Evolutionary conservation across 2,797 vertebrate genomes (phyloP).

Genomic region (Huso huso): DNA sequence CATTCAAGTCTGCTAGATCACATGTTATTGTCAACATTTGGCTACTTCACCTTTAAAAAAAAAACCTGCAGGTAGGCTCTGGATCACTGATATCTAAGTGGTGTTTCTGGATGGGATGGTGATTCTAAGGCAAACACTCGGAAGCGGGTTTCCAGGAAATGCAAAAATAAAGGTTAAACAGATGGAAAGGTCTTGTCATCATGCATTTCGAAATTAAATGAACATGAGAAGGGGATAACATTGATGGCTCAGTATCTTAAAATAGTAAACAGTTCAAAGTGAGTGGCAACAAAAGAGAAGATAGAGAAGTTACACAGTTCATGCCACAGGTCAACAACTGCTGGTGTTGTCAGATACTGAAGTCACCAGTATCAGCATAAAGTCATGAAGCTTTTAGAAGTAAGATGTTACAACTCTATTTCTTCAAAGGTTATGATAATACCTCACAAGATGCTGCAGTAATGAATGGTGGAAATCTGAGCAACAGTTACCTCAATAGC

Average conservation of each 20-base stretch:
- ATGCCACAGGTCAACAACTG: constrained; percentile 56
- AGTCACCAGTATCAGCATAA: constrained; percentile 51
- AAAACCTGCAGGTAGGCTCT: constrained; percentile 20
- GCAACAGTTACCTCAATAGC: too few species aligned
- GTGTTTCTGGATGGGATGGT: constrained; percentile 44
- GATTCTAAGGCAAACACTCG: constrained; percentile 35
- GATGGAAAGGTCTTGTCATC: constrained; percentile 59
- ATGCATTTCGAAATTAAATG: constrained; percentile 22
- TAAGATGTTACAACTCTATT: constrained; percentile 35
- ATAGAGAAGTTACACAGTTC: constrained; percentile 46
- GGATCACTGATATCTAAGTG: constrained; percentile 50
- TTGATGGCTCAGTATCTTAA: constrained; percentile 50
- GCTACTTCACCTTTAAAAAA: too few species aligned
- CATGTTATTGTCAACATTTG: too few species aligned
- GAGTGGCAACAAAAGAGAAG: constrained; percentile 26
- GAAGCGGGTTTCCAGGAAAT: constrained; percentile 42
- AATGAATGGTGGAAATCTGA: constrained; percentile 8
- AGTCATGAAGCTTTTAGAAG: constrained; percentile 37
- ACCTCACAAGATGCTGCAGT: constrained; percentile 22
- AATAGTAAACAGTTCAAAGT: constrained; percentile 63
- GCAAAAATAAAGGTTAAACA: constrained; percentile 59
- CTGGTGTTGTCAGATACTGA: constrained; percentile 42
- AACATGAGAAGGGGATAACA: constrained; percentile 19
- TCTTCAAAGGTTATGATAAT: constrained; percentile 28
- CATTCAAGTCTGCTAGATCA: too few species aligned